Evolutionary conservation across 2,113 vertebrate species (phyloP).

Genomic region (Bombycilla garrulus): DNA sequence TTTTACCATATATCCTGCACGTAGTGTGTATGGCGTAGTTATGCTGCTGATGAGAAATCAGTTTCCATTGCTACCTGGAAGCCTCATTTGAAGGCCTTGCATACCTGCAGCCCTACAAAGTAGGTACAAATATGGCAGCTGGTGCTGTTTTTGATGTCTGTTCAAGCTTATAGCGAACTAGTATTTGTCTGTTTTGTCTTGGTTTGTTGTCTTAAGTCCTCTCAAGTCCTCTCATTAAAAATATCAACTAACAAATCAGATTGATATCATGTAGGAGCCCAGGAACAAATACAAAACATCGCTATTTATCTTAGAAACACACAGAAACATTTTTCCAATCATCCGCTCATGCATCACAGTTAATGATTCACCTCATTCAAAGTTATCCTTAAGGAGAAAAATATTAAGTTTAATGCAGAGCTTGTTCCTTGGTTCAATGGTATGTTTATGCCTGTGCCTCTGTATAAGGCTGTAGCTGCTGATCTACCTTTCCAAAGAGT

Average conservation of each 20-base stretch:
- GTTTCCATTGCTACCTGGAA: slow-evolving; percentile 99
- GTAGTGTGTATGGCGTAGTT: slow-evolving; percentile 99
- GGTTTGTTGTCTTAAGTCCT: slow-evolving; percentile 34
- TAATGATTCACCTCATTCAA: not conserved
- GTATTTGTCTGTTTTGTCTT: slow-evolving; percentile 52
- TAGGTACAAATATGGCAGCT: slow-evolving; percentile 91
- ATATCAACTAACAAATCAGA: slow-evolving; percentile 43
- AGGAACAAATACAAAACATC: not conserved
- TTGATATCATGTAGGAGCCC: slow-evolving; percentile 37
- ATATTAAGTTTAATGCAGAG: not conserved
- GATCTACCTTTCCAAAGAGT: not conserved
- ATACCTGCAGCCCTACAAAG: slow-evolving; percentile 99
- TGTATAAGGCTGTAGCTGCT: not conserved
- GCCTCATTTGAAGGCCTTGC: slow-evolving; percentile 99
- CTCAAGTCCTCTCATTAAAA: slow-evolving; percentile 15
- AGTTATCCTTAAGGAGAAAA: not conserved
- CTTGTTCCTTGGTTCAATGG: not conserved
- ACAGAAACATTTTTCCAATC: not conserved
- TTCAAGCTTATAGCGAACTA: slow-evolving; percentile 60
- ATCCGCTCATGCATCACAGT: not conserved
- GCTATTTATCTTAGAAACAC: not conserved
- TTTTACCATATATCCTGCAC: slow-evolving; percentile 78
- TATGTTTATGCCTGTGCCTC: not conserved
- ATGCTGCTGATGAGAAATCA: slow-evolving; percentile 99
- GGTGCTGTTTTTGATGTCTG: slow-evolving; percentile 74